Evolutionary conservation across 2,888 invertebrate genomes (phyloP).

Genomic region (Acholoe squamosa): DNA sequence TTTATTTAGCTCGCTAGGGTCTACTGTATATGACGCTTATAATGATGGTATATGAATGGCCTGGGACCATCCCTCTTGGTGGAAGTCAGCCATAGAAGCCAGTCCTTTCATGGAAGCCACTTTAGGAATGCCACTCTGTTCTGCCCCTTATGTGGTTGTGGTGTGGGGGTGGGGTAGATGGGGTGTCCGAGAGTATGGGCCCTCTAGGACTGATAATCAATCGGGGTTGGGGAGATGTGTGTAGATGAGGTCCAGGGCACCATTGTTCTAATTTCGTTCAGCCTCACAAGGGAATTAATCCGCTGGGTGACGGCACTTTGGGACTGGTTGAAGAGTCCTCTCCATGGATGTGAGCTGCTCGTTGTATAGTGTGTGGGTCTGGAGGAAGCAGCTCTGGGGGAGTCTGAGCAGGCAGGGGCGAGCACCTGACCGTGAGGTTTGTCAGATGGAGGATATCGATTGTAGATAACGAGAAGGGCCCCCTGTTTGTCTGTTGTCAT

Average conservation of each 20-base stretch:
- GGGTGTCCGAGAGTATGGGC: not conserved
- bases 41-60: conserved; percentile 18
- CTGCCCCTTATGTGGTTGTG: not conserved
- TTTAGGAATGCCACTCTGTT: conserved; percentile 27
- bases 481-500: conserved; percentile 44
- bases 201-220: not conserved
- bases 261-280: conserved; percentile 9
- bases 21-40: not conserved
- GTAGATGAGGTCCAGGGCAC: not conserved
- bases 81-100: not conserved
- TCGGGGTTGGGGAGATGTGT: not conserved
- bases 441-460: conserved; percentile 55
- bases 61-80: not conserved
- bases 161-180: not conserved
- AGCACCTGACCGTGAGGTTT: conserved; percentile 53
- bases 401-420: not conserved
- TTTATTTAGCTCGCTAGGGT: not conserved
- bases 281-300: conserved; percentile 17
- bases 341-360: not conserved
- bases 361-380: not conserved
- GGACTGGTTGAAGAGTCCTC: not conserved
- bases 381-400: not conserved
- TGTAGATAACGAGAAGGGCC: conserved; percentile 38
- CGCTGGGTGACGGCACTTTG: not conserved
- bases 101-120: conserved; percentile 11